Conservation (phyloP, 2,797 vertebrate species). For the Hydrolagus colliei region DNA sequence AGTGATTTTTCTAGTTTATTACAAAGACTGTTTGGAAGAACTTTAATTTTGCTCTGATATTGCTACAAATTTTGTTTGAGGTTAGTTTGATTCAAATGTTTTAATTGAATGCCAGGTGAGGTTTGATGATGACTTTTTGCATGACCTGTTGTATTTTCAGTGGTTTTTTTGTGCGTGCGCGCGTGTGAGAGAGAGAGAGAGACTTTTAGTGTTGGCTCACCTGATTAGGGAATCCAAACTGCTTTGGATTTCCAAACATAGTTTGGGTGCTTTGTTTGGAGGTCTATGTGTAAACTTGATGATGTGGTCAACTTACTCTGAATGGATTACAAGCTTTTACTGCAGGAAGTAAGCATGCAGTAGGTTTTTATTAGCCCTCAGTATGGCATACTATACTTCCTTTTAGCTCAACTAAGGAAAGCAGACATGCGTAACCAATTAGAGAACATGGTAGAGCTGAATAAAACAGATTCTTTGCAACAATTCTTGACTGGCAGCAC, state of each 20-base stretch:
- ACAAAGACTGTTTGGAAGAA: too few relatives aligned
- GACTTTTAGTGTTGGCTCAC: too few relatives aligned
- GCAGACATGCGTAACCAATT: slow-evolving; percentile 2
- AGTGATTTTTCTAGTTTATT: too few relatives aligned
- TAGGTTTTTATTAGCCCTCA: not conserved
- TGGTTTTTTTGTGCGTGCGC: not conserved
- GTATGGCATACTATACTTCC: slow-evolving; percentile 5
- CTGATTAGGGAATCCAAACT: too few relatives aligned
- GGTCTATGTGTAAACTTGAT: too few relatives aligned
- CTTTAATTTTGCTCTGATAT: not conserved
- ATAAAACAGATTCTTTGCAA: not conserved
- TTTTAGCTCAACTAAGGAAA: not conserved
- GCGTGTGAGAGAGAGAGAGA: too few relatives aligned
- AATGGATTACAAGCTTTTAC: not conserved
- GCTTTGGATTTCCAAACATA: too few relatives aligned
- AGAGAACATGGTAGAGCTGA: not conserved
- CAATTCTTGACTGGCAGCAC: slow-evolving; percentile 2
- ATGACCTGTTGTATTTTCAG: not conserved
- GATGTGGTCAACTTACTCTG: not conserved
- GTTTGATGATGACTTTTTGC: too few relatives aligned
- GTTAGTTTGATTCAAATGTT: not conserved
- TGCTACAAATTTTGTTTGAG: not conserved
- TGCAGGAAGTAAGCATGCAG: not conserved
- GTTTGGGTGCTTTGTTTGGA: too few relatives aligned
- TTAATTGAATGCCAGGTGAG: too few relatives aligned